phyloP scores from a whole-genome alignment of 2,797 vertebrate genomes.

The Hirundo rustica region DNA sequence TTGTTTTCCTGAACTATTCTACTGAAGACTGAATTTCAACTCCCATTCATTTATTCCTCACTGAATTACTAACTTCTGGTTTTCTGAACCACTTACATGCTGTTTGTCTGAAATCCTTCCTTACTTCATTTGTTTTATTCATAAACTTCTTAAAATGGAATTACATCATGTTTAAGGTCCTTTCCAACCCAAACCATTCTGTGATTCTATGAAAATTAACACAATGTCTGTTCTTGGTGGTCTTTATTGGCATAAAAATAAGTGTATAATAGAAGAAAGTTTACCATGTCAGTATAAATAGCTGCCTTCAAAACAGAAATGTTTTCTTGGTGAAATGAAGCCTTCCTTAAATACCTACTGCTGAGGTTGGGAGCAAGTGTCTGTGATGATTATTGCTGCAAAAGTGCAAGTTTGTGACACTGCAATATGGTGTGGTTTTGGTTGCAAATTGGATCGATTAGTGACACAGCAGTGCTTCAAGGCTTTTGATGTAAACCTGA shows the following conservation, averaged over 20 bases:
- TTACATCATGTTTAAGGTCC: not conserved
- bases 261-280: not conserved
- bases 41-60: not conserved
- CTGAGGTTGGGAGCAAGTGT: not conserved
- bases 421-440: rapidly evolving
- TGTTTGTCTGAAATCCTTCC: not conserved
- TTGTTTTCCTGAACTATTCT: not conserved
- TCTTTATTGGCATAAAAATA: not conserved
- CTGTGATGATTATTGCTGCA: not conserved
- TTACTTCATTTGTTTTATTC: not conserved
- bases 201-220: not conserved
- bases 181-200: not conserved
- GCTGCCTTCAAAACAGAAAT: not conserved
- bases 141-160: not conserved
- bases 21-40: not conserved
- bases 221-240: not conserved
- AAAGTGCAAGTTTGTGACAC: not conserved
- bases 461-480: not conserved
- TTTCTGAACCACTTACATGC: not conserved
- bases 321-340: not conserved
- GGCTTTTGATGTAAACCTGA: not conserved
- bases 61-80: not conserved
- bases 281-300: not conserved
- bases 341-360: not conserved
- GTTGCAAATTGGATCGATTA: not conserved